Evolutionary conservation across 2,113 vertebrate species (phyloP).

Genomic region (Marmota flaviventris): DNA sequence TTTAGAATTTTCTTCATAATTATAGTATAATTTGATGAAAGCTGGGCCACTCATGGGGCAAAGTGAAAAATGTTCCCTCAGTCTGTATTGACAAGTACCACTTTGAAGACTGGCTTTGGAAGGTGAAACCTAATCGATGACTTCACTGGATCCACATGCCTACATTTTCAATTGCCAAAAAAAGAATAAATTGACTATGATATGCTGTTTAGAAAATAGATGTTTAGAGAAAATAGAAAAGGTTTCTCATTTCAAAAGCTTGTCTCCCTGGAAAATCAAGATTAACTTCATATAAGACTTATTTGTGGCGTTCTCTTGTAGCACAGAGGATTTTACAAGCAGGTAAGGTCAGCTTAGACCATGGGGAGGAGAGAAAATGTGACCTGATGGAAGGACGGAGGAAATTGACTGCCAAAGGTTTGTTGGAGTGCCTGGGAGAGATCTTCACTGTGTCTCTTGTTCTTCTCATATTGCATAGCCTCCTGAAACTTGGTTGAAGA

Average conservation of each 20-base stretch:
- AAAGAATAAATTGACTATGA: background rate
- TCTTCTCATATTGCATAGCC: background rate
- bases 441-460: background rate
- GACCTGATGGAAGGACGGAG: background rate
- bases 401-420: background rate
- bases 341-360: background rate
- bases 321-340: background rate
- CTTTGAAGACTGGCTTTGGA: background rate
- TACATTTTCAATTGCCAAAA: background rate
- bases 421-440: rapidly evolving
- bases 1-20: slow-evolving; percentile 42
- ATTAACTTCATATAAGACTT: background rate
- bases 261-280: background rate
- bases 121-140: background rate
- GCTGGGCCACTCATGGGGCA: background rate
- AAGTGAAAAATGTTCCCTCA: background rate
- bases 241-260: background rate
- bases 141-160: background rate
- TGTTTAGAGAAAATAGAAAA: background rate
- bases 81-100: background rate
- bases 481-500: background rate
- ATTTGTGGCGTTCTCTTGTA: background rate
- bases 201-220: background rate
- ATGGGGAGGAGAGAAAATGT: background rate
- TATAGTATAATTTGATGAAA: background rate